Conservation (phyloP, 2,113 vertebrate genomes). For the Pelusios castaneus region DNA sequence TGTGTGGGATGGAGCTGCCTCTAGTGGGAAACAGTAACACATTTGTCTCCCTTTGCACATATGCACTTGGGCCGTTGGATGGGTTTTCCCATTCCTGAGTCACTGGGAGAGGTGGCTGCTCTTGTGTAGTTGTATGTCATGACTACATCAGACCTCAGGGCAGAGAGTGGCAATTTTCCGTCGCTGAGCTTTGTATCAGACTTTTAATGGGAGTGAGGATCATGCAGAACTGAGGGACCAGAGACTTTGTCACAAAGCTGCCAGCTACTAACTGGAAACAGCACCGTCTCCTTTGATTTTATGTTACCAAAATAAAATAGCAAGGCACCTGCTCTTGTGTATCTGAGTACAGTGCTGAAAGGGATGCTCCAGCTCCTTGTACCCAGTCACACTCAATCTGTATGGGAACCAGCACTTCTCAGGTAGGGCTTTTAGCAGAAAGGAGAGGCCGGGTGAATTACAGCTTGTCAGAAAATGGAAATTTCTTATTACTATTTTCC, state of each 20-base stretch:
- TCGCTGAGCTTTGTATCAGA: not conserved
- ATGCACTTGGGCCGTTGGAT: not conserved
- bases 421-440: not conserved
- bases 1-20: not conserved
- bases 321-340: not conserved
- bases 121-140: not conserved
- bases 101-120: not conserved
- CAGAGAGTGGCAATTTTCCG: not conserved
- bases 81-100: not conserved
- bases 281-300: not conserved
- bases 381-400: not conserved
- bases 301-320: not conserved
- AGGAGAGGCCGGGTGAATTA: not conserved
- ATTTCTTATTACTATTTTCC: not conserved
- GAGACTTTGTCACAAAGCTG: not conserved
- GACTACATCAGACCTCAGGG: not conserved
- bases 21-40: not conserved
- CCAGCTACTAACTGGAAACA: not conserved
- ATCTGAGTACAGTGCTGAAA: not conserved
- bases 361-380: not conserved
- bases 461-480: not conserved
- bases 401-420: not conserved
- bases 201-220: not conserved
- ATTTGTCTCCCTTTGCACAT: not conserved
- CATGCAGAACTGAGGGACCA: not conserved